Base-by-base conservation (phyloP, 2,113 vertebrate species). In the Calidris pygmaea region DNA sequence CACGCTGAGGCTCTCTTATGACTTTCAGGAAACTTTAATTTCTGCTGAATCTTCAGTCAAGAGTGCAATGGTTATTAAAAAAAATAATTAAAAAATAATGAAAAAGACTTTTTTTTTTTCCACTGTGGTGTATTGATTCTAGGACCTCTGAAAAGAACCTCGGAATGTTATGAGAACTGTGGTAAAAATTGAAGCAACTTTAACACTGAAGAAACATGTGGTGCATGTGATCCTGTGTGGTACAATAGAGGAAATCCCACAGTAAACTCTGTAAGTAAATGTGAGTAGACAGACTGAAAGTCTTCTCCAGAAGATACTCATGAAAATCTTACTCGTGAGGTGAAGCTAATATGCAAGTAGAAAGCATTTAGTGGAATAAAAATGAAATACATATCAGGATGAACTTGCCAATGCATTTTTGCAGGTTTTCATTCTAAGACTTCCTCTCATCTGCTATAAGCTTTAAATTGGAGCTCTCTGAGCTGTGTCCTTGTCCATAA, bases 211-310 rank as follows among this genome's bases (percentile, higher is more conserved):
- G 29, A 59, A n/a, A 53, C 13, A 7, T 19, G 8, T 48, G 22
- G 10, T 65, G 13, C 52, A 6, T 55, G 11, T 12, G 29, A 39
- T 47, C 34, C 35, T 0, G 0, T 70, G 74, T 35, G 43, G 37
- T 41, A 62, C 41, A 39, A 6, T 3, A 79, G 66, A 67, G 32
- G 52, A 83, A 58, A 35, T 24, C 27, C 30, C 34, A 35, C 26
- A 39, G 8, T 29, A 20, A n/a, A 45, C 21, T 39, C 27, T 60
- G 13, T 24, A 26, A 60, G 47, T 56, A 58, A 81, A 53, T 30
- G 29, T 0, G 2, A 94, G 41, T 34, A 62, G 53, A 22, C 23
- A 62, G 72, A 32, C 47, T 62, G 48, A 52, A 53, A 48, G 18
- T 70, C 21, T 78, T 63, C 30, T 59, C 22, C 30, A 21, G 14